Base-by-base conservation (phyloP, 2,797 vertebrate species). In the Rhodeus uyekii region DNA sequence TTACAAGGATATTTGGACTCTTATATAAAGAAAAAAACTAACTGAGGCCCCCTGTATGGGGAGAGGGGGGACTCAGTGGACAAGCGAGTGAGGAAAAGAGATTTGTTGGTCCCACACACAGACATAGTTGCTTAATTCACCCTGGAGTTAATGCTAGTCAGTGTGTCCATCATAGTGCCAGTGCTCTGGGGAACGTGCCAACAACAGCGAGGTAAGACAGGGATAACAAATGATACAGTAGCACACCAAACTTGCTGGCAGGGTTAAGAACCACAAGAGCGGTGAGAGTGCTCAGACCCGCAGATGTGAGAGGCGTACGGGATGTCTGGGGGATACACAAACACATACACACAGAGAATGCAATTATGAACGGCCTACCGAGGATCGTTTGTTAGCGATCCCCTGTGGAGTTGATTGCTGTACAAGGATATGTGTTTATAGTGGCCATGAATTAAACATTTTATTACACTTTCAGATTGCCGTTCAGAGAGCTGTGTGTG, bases 1-100 rank as follows among this genome's bases (percentile, higher is more conserved):
- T 87, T 87, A 87, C 86, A 81, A 87, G 80, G 80, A 87, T 85
- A 74, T 85, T 63, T 77, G 46, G 67, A 50, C 77, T 83, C 72
- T 87, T 73, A 76, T 76, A 87, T 65, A 24, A 48, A 80, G 67
- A n/a, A 27, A 80, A 71, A 80, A 84, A 78, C 27, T 80, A 84
- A 80, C 63, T 32, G 39, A 76, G 60, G 34, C 16, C 76, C 61
- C 55, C 71, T 44, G 27, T 53, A 63, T 32, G 50, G 22, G 32
- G 5, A 12, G 16, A 48, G 9, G n/a, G 8, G 0, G 55, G 42
- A 18, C 50, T 75, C 42, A 2, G 39, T 14, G 60, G 64, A 67
- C 22, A 14, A 68, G 64, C 44, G 50, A 68, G 76, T 75, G 50
- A 71, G 44, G 63, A 44, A 55, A 46, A 68, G 76, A 63, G 67